Conservation (phyloP, 1,140 invertebrate species). For the Triops longicaudatus region DNA sequence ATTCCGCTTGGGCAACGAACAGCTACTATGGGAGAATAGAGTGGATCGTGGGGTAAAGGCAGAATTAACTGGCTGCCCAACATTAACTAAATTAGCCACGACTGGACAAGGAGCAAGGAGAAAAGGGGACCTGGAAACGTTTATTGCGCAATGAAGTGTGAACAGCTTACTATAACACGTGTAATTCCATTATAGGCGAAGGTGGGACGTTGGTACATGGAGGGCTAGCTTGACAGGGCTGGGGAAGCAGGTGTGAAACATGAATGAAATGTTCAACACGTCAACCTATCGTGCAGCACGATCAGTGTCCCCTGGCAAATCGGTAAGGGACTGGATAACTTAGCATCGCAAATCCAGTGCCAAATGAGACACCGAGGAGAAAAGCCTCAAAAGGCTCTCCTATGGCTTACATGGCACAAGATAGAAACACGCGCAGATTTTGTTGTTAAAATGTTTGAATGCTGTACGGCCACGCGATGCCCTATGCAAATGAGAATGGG, state of each 20-base stretch:
- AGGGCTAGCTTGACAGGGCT: not conserved
- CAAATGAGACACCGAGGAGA: not conserved
- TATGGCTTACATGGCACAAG: not conserved
- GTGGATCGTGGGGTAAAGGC: not conserved
- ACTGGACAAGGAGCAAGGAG: too few relatives aligned
- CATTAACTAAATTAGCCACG: not conserved
- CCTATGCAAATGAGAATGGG: conserved; percentile 1
- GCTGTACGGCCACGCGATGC: not conserved
- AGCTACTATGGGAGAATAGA: not conserved
- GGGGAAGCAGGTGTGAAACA: not conserved
- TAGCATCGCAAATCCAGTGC: not conserved
- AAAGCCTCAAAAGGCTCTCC: not conserved
- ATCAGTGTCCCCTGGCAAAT: not conserved
- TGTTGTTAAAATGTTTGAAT: not conserved
- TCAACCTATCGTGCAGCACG: not conserved
- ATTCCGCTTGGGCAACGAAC: not conserved
- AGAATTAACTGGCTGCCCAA: not conserved
- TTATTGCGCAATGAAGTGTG: too few relatives aligned
- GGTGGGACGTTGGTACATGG: not conserved
- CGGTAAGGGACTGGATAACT: not conserved
- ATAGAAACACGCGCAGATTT: not conserved
- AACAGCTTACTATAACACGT: too few relatives aligned
- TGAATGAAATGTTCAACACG: conserved; percentile 1
- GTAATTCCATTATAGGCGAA: not conserved
- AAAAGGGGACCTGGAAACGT: too few relatives aligned